A percentile compares a stretch with the other conserved stretches of the same genome.
Evolutionary conservation across 2,113 vertebrate species (phyloP).

Genomic region (Eurystomus gularis): DNA sequence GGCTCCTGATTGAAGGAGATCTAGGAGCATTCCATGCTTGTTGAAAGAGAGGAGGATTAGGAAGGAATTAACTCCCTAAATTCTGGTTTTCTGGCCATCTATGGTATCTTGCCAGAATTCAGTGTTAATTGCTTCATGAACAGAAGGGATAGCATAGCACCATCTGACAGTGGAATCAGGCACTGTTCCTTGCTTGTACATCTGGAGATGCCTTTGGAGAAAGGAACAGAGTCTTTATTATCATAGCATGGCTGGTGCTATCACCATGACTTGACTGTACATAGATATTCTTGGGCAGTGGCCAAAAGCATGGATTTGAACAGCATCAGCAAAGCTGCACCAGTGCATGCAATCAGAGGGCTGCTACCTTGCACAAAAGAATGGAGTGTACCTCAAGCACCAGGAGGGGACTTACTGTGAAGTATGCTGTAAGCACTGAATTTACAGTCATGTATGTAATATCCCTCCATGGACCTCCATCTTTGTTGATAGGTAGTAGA

Average conservation of each 20-base stretch:
- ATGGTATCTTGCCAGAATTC: background rate
- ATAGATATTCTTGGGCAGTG: background rate
- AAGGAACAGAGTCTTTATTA: background rate
- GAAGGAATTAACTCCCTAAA: constrained; percentile 1
- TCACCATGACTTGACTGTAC: background rate
- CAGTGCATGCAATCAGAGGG: background rate
- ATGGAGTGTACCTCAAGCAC: background rate
- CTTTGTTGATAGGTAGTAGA: background rate
- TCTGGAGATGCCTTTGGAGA: background rate
- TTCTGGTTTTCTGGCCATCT: background rate
- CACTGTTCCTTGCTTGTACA: background rate
- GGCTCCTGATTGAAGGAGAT: background rate
- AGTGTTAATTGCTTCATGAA: background rate
- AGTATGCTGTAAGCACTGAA: background rate
- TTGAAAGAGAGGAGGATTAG: background rate
- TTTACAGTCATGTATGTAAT: background rate
- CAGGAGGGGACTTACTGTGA: background rate
- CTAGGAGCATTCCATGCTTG: background rate
- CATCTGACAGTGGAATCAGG: background rate
- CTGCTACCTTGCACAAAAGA: background rate
- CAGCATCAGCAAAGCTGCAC: background rate
- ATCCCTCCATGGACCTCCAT: background rate
- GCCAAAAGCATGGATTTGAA: background rate
- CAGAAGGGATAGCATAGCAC: background rate
- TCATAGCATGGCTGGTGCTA: background rate